Percentiles rank a stretch among this genome's conserved stretches.
Evolutionary conservation across 37 sponge, comb jelly and placozoan species (phyloP).

Genomic region (Chondrilla cf. caribensis): DNA sequence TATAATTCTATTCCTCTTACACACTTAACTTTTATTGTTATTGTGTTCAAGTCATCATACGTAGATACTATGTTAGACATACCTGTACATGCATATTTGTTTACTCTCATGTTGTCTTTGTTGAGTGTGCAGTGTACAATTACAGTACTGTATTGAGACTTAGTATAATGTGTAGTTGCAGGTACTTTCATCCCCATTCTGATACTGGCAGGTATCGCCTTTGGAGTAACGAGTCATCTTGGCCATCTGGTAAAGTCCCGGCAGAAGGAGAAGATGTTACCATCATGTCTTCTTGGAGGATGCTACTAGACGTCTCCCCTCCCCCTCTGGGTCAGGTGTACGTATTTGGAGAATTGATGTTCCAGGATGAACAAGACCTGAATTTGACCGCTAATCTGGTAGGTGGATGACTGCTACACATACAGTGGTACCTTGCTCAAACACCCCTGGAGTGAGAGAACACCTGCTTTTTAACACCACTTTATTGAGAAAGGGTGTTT

Average conservation of each 20-base stretch:
- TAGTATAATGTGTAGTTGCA: conserved; percentile 4
- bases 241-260: conserved; percentile 57
- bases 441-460: too few species aligned
- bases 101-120: background rate
- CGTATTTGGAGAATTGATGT: conserved; percentile 62
- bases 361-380: conserved; percentile 72
- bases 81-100: background rate
- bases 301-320: conserved; percentile 73
- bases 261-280: conserved; percentile 60
- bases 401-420: background rate
- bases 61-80: too few species aligned
- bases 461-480: too few species aligned
- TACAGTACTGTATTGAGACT: too few species aligned
- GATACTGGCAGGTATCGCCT: conserved; percentile 34
- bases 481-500: too few species aligned
- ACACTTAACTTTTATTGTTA: too few species aligned
- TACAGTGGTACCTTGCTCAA: too few species aligned
- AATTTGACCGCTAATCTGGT: conserved; percentile 74
- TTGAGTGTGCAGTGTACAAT: too few species aligned
- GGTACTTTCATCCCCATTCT: background rate
- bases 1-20: too few species aligned
- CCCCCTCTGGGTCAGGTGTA: conserved; percentile 48
- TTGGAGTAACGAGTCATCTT: conserved; percentile 66
- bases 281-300: conserved; percentile 58
- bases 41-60: too few species aligned